Evolutionary conservation across 2,113 vertebrate genomes (phyloP).

Genomic region (Colaptes auratus): DNA sequence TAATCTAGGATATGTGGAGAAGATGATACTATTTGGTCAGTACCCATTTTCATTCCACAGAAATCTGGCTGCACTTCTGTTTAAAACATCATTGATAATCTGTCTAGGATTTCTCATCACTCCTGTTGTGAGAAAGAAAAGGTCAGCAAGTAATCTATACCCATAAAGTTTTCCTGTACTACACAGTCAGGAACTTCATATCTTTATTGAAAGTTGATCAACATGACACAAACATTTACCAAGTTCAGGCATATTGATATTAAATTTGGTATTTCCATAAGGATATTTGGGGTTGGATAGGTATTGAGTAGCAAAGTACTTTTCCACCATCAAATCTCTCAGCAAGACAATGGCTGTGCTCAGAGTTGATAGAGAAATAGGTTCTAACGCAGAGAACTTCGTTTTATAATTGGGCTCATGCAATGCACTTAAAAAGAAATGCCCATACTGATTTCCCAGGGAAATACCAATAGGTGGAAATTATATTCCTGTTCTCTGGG

Average conservation of each 20-base stretch:
- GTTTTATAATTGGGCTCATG: neutral
- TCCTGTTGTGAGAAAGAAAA: neutral
- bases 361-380: neutral
- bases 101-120: neutral
- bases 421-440: neutral
- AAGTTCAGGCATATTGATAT: neutral
- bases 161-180: slow-evolving; percentile 56
- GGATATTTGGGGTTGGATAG: neutral
- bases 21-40: slow-evolving; percentile 5
- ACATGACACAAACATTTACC: neutral
- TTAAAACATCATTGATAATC: neutral
- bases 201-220: neutral
- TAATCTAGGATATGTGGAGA: slow-evolving; percentile 11
- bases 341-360: neutral
- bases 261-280: neutral
- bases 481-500: slow-evolving; percentile 1
- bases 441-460: neutral
- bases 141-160: slow-evolving; percentile 30
- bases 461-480: neutral
- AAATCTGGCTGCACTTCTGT: slow-evolving; percentile 26
- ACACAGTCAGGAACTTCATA: neutral
- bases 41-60: slow-evolving; percentile 13
- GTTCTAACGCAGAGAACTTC: neutral
- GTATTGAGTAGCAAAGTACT: neutral
- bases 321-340: neutral